phyloP scores from a whole-genome alignment of 2,888 invertebrate species.

The Metallyticus violacea region DNA sequence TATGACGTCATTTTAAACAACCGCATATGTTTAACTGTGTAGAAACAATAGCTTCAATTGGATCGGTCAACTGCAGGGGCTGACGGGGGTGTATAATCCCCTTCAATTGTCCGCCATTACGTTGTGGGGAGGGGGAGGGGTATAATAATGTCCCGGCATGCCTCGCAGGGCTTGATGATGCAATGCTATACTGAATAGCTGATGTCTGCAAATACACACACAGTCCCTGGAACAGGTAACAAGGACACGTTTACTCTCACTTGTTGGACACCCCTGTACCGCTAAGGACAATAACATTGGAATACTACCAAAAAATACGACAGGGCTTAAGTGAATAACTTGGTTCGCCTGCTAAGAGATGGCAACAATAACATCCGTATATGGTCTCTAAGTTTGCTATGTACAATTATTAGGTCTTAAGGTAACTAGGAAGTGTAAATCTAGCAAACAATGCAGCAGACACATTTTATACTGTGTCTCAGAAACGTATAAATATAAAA shows the following conservation, averaged over 20 bases:
- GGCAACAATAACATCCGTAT: no score
- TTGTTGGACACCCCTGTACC: background rate
- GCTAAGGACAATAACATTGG: no score
- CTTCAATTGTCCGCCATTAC: constrained; percentile 7
- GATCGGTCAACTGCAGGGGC: constrained; percentile 18
- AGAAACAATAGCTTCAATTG: constrained; percentile 15
- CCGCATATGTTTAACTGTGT: constrained; percentile 6
- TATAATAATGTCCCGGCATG: constrained; percentile 1
- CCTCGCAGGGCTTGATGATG: background rate
- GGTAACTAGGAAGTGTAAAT: no score
- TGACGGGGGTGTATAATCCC: constrained; percentile 9
- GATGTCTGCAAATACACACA: constrained; percentile 2
- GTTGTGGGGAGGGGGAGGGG: background rate
- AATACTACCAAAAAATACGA: no score
- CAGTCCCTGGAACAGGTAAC: background rate
- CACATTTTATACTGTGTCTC: no score
- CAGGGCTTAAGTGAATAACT: no score
- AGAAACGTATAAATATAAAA: no score
- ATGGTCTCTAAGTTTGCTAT: no score
- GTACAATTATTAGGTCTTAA: no score
- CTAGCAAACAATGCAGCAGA: no score
- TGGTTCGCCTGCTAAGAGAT: no score
- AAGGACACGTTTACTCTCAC: background rate
- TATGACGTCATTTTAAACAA: background rate
- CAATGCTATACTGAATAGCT: constrained; percentile 7